phyloP scores from a whole-genome alignment of 2,113 vertebrate genomes.

The Cyprinodon variegatus region DNA sequence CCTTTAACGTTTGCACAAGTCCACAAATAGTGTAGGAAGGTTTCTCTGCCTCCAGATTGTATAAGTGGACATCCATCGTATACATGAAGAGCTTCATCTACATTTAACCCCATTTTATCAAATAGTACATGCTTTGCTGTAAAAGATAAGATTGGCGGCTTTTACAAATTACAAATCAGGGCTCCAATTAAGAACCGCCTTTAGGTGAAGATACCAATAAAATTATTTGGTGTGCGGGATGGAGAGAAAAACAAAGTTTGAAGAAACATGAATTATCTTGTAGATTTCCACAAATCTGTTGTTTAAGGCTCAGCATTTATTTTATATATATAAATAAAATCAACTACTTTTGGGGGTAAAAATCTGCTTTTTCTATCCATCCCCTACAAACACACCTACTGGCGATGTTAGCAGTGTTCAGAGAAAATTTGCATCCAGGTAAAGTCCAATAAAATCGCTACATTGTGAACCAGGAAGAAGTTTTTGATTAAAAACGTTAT shows the following conservation, averaged over 20 bases:
- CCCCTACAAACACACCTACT: neutral
- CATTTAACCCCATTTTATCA: constrained; percentile 17
- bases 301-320: neutral
- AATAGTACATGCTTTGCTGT: constrained; percentile 45
- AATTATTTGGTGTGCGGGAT: constrained; percentile 1
- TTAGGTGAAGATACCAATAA: neutral
- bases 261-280: too few relatives aligned
- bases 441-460: neutral
- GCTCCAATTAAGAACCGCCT: neutral
- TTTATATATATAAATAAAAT: too few relatives aligned
- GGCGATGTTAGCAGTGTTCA: neutral
- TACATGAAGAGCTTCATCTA: constrained; percentile 15
- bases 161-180: neutral
- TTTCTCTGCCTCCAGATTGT: constrained; percentile 17
- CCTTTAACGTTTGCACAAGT: constrained; percentile 32
- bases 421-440: neutral
- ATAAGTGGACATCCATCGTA: constrained; percentile 13
- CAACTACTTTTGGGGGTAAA: neutral
- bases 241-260: constrained; percentile 7
- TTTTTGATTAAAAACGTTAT: too few relatives aligned
- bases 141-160: neutral
- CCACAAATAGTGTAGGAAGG: constrained; percentile 11
- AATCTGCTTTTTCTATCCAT: constrained; percentile 20
- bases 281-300: neutral
- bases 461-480: too few relatives aligned